Evolutionary conservation across 2,888 invertebrate species (phyloP).

Genomic region (Griposia aprilina): DNA sequence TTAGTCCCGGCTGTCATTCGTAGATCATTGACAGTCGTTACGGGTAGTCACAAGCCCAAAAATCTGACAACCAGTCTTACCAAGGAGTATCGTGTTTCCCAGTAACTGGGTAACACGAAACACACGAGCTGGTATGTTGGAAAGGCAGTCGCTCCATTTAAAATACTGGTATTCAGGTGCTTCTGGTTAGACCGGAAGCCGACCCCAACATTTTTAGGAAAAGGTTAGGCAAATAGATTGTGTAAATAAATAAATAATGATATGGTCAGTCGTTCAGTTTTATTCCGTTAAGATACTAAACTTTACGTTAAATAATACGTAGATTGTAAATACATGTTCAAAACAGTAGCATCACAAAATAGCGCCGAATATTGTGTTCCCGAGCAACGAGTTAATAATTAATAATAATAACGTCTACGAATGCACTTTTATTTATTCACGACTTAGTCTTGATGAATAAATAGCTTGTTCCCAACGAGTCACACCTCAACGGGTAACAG

Average conservation of each 20-base stretch:
- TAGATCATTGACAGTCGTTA: background rate
- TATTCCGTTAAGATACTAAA: background rate
- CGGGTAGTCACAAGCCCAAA: background rate
- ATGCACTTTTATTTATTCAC: conserved; percentile 11
- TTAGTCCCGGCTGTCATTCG: background rate
- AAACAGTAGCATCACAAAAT: background rate
- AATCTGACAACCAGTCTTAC: background rate
- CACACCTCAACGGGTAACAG: too few species aligned
- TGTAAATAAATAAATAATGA: background rate
- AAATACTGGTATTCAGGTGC: background rate
- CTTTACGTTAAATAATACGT: background rate
- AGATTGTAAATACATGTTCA: background rate
- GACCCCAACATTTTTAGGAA: too few species aligned
- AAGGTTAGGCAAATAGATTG: too few species aligned
- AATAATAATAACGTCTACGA: background rate
- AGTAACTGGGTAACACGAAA: background rate
- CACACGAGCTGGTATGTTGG: background rate
- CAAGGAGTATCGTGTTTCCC: background rate
- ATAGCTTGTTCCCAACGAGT: too few species aligned
- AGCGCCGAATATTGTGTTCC: background rate
- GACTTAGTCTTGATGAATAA: conserved; percentile 25
- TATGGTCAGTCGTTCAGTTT: background rate
- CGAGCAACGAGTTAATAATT: background rate
- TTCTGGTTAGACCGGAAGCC: background rate
- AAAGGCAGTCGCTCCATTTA: background rate